Base-by-base conservation (phyloP, 2,797 vertebrate genomes). In the Miichthys miiuy region DNA sequence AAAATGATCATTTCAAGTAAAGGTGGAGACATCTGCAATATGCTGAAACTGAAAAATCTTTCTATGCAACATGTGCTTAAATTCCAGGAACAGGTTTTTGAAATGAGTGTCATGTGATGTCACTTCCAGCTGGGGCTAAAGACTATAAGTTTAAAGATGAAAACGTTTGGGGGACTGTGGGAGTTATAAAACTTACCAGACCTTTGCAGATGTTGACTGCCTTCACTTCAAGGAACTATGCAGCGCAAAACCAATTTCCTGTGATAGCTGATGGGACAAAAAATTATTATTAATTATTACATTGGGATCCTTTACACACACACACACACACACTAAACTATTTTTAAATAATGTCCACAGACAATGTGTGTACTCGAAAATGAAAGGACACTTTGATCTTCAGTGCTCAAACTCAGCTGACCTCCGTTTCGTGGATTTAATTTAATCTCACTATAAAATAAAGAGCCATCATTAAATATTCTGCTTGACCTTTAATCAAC, bases 401-500 rank as follows among this genome's bases (percentile, higher is more conserved):
- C n/a, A 16, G 46, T 1, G 16, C 42, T 50, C 13, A 58, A 47
- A 65, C 27, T 38, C 4, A 0, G 16, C 6, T 27, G 4, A 47
- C 18, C 18, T 42, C 6, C 2, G 7, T 38, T 18, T 69, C 66
- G 64, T 41, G 21, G 46, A 67, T n/a, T n/a, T n/a, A 60, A 38
- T 50, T 12, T 34, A 17, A 30, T 23, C 13, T 51, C 38, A 44
- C 44, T 9, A 21, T 34, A 54, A 42, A 44, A 68, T n/a, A 30
- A 38, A 17, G 23, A 16, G 5, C 56, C 23, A 11, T 68, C 4
- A 57, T 60, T 14, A 51, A 10, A 68, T 25, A 52, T 42, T 44
- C 68, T 23, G n/a, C 17, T 25, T 9, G 6, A 8, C 6, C 9
- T 21, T 62, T 21, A 71, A 76, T 85, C 9, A 69, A 17, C 68